Conservation (phyloP, 92 coral and sea anemone genomes). For the Heliopora coerulea region DNA sequence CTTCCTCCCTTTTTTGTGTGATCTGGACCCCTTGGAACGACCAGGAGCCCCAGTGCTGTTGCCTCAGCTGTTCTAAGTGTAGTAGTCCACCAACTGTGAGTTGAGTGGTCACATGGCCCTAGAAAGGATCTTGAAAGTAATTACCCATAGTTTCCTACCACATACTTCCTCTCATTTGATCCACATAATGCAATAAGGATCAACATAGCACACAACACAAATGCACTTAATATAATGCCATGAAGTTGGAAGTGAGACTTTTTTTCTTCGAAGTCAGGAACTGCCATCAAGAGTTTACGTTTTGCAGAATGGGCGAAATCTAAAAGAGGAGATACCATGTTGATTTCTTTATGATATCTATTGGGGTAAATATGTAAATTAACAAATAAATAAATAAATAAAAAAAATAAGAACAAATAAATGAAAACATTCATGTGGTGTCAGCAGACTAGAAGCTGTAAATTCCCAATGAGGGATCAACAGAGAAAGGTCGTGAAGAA, state of each 20-base stretch:
- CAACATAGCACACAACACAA: conserved; percentile 6
- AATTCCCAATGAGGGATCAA: too few species aligned
- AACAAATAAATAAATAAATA: too few species aligned
- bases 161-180: conserved; percentile 16
- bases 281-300: conserved; percentile 19
- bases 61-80: too few species aligned
- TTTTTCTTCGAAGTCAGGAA: not conserved
- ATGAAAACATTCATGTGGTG: not conserved
- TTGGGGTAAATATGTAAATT: not conserved
- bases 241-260: not conserved
- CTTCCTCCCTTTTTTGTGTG: too few species aligned
- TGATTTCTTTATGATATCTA: not conserved
- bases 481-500: too few species aligned
- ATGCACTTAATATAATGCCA: not conserved
- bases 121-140: not conserved
- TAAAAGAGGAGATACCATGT: not conserved
- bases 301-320: conserved; percentile 12
- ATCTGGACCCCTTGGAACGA: too few species aligned
- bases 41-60: too few species aligned
- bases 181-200: conserved; percentile 23
- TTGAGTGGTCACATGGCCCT: too few species aligned
- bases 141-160: not conserved
- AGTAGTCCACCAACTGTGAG: too few species aligned
- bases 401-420: too few species aligned
- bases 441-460: not conserved